Evolutionary conservation across 2,888 invertebrate species (phyloP).

Genomic region (Hirtodrosophila confusa): DNA sequence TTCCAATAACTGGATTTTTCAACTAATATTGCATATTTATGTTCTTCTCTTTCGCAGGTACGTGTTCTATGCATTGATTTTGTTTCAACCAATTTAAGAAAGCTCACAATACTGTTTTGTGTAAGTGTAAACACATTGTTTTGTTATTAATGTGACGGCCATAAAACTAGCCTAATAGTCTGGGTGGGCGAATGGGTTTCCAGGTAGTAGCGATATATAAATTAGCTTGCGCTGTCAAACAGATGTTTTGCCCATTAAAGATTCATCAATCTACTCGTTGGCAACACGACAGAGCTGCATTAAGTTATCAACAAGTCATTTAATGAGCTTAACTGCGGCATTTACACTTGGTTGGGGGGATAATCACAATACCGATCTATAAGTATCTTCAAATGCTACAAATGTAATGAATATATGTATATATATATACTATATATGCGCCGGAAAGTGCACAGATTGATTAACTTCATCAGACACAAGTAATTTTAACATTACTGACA

Average conservation of each 20-base stretch:
- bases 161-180: constrained; percentile 31
- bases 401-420: too few relatives aligned
- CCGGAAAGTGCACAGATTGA: too few relatives aligned
- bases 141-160: constrained; percentile 28
- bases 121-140: constrained; percentile 46
- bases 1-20: constrained; percentile 6
- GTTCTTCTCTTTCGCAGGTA: constrained; percentile 57
- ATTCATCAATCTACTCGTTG: constrained; percentile 39
- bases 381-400: constrained; percentile 8
- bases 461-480: too few relatives aligned
- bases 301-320: constrained; percentile 34
- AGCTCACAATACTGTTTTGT: constrained; percentile 25
- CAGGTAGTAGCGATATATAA: constrained; percentile 44
- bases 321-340: constrained; percentile 12
- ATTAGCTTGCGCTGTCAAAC: constrained; percentile 32
- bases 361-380: constrained; percentile 5
- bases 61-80: constrained; percentile 57
- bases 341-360: background rate
- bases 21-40: constrained; percentile 23
- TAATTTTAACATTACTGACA: too few relatives aligned
- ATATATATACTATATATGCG: too few relatives aligned
- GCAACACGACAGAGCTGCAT: constrained; percentile 11
- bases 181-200: constrained; percentile 31
- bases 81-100: constrained; percentile 19
- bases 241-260: constrained; percentile 37